These are phyloP conservation scores for Glyptemys insculpta DNA, from an alignment of 2,797 vertebrate genomes.

Conservation along the genomic window DNA sequence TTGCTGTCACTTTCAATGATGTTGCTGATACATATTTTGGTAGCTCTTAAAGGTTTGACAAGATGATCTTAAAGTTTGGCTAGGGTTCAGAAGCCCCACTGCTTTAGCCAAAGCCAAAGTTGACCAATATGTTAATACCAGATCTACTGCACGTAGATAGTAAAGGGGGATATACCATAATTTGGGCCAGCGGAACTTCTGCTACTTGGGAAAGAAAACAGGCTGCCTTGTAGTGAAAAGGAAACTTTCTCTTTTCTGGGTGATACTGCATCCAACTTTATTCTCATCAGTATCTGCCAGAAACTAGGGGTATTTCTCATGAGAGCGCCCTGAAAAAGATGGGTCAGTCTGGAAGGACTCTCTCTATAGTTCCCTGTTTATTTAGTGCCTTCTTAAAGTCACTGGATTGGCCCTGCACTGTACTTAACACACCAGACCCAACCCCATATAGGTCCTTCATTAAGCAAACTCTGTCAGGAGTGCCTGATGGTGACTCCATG, in stretches of 20 bases:
- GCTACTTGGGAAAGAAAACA: neutral
- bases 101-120: neutral
- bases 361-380: neutral
- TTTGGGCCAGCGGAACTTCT: neutral
- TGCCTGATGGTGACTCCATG: neutral
- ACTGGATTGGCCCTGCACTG: neutral
- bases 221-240: neutral
- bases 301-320: neutral
- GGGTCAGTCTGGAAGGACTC: neutral
- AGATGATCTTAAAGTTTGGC: neutral
- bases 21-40: neutral
- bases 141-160: neutral
- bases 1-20: neutral
- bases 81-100: neutral
- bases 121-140: neutral
- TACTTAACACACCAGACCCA: neutral
- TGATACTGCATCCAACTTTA: neutral
- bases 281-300: neutral
- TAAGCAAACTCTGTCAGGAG: neutral
- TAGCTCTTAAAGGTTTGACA: neutral
- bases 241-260: neutral
- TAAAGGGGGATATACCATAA: neutral
- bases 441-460: neutral
- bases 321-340: neutral
- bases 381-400: neutral